Percentiles rank a stretch among this genome's conserved stretches.
Evolutionary conservation across 2,113 vertebrate species (phyloP).

Genomic region (Dryoscopus gambensis): DNA sequence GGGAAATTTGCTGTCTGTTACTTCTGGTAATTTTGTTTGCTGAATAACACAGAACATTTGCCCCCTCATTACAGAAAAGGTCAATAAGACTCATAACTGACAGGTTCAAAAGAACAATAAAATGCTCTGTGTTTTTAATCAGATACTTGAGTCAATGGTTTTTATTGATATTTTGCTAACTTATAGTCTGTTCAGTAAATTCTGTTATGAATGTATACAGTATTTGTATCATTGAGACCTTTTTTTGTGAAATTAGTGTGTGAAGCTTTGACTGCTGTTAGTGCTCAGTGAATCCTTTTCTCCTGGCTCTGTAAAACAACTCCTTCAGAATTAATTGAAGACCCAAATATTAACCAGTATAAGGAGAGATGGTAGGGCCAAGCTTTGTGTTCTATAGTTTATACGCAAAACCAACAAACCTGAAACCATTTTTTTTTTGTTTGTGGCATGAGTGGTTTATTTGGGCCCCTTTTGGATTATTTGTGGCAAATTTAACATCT

Average conservation of each 20-base stretch:
- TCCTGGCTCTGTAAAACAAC: background rate
- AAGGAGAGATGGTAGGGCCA: background rate
- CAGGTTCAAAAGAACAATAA: slow-evolving; percentile 36
- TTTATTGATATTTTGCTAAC: background rate
- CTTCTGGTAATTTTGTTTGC: background rate
- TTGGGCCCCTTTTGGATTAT: background rate
- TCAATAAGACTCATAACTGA: background rate
- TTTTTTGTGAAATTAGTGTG: background rate
- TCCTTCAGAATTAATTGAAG: background rate
- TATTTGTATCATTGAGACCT: background rate
- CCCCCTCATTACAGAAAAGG: background rate
- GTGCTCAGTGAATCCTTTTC: background rate
- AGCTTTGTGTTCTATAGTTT: background rate
- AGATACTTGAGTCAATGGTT: background rate
- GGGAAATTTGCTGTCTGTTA: background rate
- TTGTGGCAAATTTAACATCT: background rate
- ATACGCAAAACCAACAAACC: background rate
- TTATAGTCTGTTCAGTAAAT: background rate
- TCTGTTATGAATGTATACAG: background rate
- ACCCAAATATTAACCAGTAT: background rate
- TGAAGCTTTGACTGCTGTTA: background rate
- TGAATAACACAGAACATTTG: background rate
- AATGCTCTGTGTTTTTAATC: background rate
- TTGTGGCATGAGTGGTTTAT: background rate
- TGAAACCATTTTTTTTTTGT: background rate